Conservation (phyloP, 2,113 vertebrate species). For the Cricetomys ansorgei region DNA sequence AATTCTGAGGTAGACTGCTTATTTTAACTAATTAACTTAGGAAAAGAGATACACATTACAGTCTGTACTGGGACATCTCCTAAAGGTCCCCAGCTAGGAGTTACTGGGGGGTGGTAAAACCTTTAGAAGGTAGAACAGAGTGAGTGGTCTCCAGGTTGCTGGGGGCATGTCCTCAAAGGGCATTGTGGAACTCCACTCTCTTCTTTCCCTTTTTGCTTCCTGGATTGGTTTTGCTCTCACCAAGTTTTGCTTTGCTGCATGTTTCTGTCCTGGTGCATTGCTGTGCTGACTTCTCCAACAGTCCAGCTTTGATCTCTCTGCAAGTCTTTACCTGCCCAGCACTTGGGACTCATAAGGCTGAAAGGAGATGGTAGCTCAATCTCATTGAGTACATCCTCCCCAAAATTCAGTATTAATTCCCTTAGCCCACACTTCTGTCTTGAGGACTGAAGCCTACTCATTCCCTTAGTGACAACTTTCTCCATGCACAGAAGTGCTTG, state of each 20-base stretch:
- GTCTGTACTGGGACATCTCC: not conserved
- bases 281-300: not conserved
- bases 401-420: not conserved
- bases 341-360: not conserved
- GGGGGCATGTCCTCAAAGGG: not conserved
- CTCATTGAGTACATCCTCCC: not conserved
- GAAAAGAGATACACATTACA: not conserved
- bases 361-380: not conserved
- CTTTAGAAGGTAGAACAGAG: not conserved
- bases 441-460: not conserved
- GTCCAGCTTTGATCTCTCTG: not conserved
- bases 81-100: not conserved
- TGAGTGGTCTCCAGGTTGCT: not conserved
- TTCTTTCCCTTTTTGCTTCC: not conserved
- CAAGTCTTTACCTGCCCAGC: not conserved
- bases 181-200: too few species aligned
- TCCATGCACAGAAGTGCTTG: not conserved
- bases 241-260: not conserved
- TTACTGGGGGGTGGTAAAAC: not conserved
- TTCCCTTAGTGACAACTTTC: not conserved
- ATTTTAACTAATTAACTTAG: not conserved
- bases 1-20: not conserved
- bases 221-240: too few species aligned
- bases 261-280: not conserved
- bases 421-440: not conserved